phyloP scores from a whole-genome alignment of 1,140 invertebrate species.

The Drosophila tristis region DNA sequence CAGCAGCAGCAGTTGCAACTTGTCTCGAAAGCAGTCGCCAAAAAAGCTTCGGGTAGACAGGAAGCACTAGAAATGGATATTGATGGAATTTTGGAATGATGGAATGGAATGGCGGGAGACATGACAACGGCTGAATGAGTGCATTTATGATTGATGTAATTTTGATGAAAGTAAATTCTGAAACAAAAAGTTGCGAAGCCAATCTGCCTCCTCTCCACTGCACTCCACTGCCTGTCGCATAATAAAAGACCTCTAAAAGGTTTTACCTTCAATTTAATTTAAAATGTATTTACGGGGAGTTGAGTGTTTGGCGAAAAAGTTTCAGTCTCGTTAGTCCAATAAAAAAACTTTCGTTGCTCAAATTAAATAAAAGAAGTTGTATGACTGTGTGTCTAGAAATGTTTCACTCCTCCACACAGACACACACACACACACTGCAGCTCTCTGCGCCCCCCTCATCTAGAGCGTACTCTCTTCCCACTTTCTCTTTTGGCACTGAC shows the following conservation, averaged over 20 bases:
- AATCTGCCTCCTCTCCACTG: not conserved
- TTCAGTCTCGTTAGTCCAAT: conserved; percentile 62
- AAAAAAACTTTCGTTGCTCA: conserved; percentile 66
- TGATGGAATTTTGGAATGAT: conserved; percentile 64
- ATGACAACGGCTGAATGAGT: conserved; percentile 63
- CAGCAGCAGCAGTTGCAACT: conserved; percentile 23
- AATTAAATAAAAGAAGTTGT: conserved; percentile 79
- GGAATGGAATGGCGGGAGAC: conserved; percentile 26
- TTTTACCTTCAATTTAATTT: conserved; percentile 68
- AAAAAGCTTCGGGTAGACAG: conserved; percentile 16
- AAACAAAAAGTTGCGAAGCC: conserved; percentile 49
- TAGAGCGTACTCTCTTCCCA: conserved; percentile 4
- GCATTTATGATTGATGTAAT: conserved; percentile 80
- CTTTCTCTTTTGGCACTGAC: conserved; percentile 31
- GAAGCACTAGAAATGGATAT: conserved; percentile 70
- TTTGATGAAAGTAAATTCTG: conserved; percentile 73
- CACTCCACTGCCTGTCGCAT: conserved; percentile 1
- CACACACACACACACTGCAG: not conserved
- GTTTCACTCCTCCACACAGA: conserved; percentile 22
- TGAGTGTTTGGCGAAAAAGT: conserved; percentile 51
- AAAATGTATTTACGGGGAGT: conserved; percentile 61
- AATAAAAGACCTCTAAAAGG: conserved; percentile 60
- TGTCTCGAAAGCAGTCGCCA: conserved; percentile 2
- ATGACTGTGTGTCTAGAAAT: conserved; percentile 50
- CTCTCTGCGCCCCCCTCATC: not conserved